Base-by-base conservation (phyloP, 2,113 vertebrate genomes). In the Camelus bactrianus region DNA sequence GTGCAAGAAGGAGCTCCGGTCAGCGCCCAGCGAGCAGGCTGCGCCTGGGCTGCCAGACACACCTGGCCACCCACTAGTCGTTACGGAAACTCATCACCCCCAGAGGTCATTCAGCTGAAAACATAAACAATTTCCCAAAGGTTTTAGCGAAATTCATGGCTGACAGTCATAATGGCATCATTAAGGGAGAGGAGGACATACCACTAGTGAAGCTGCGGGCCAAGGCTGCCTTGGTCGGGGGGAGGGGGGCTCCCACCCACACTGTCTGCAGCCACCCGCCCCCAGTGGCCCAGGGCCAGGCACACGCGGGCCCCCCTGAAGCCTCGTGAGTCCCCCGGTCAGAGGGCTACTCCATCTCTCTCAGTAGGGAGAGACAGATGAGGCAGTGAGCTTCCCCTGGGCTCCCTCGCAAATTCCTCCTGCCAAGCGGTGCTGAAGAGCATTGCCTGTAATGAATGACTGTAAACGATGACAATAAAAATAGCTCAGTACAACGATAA, bases 21-120 rank as follows among this genome's bases (percentile, higher is more conserved):
- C 32, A 35, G 76, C 13, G n/a, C 20, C 35, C 7, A 0, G 11
- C 0, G 1, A 35, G 52, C n/a, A 14, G 32, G 0, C 5, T 3
- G 58, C 5, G 24, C 85, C n/a, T 24, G 3, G 86, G 17, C 54
- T 6, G 54, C 46, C 0, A 0, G 94, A 84, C 26, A 62, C 70
- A 7, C 2, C 81, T 35, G 93, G 77, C 58, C 86, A 42, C 67
- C 60, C 89, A 86, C 93, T 93, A 96, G 82, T 96, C 84, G 85
- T 96, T 93, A 97, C 79, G 95, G 97, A 95, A 97, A 96, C 79
- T 95, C 95, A 93, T 89, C 89, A 89, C 73, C 73, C 77, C 54
- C 32, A 77, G 86, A 87, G 89, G 87, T 86, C 92, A 92, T 93
- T 93, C 89, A 60, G 92, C 97, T 91, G 79, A 94, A 96, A 96